Evolutionary conservation across 2,888 invertebrate species (phyloP), one percentile per base, ranked within the genome.

Genomic region (Sericinus montela): DNA sequence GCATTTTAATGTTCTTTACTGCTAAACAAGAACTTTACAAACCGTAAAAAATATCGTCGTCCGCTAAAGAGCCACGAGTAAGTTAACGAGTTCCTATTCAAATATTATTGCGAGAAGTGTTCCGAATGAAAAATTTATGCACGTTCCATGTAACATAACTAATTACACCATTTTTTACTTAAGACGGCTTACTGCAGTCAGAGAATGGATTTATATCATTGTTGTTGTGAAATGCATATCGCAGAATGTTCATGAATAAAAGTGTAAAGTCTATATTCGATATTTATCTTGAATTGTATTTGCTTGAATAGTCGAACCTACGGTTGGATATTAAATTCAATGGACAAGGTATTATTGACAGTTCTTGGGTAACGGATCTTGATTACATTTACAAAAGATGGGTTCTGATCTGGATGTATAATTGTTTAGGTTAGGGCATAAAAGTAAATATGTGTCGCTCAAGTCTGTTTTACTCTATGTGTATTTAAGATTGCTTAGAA

Each of bases 1-100:
- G 39, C 48, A 49, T 49, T 49, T 49, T 49, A 49, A 49, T 39
- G 48, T 44, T 49, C 48, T 34, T 35, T 28, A 34, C n/a, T 13
- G 48, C 28, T 19, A 19, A 19, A 49, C 44, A 49, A 49, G 34
- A 49, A 49, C 39, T 49, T 49, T 49, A 44, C 44, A 44, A 43
- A 39, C 48, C 35, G 48, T 44, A 49, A 44, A 32, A 49, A 49
- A 49, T 49, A 49, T 44, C 39, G 48, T 42, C 32, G 44, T 39
- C 28, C 43, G 28, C 48, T 38, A 48, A 48, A 49, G 44, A 35
- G 44, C 34, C 40, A 25, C 32, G 38, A 35, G 39, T 28, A 35
- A 39, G 39, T 44, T 44, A 44, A 49, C 44, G 48, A 49, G 39
- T 49, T 40, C 37, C 43, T 48, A 49, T 49, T 49, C 48, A 49